Percentiles rank a stretch among this genome's conserved stretches.
phyloP scores from a whole-genome alignment of 2,797 vertebrate species.

The Okamejei kenojei region DNA sequence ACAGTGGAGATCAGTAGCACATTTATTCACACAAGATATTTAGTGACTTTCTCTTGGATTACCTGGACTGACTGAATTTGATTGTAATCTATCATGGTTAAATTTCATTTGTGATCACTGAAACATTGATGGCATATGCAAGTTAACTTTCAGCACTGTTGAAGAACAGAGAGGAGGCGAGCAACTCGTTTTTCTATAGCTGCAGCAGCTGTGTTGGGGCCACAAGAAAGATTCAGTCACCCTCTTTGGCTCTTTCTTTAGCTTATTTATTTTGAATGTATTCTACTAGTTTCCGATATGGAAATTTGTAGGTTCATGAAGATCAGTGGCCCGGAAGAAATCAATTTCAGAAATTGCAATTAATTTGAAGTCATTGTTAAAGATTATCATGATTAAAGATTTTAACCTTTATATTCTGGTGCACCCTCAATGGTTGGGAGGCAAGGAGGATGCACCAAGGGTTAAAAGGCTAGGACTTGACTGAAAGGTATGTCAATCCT shows the following conservation, averaged over 20 bases:
- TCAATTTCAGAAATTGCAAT: too few relatives aligned
- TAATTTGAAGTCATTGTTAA: too few relatives aligned
- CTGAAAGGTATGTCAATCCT: too few relatives aligned
- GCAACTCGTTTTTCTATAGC: background rate
- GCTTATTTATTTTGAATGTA: background rate
- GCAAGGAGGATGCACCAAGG: too few relatives aligned
- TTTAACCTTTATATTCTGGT: too few relatives aligned
- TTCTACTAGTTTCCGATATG: background rate
- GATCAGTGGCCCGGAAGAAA: too few relatives aligned
- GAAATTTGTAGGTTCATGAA: background rate
- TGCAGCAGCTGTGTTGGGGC: background rate
- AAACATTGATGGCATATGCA: background rate
- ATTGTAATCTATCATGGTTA: background rate
- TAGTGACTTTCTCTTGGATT: background rate
- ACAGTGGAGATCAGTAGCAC: background rate
- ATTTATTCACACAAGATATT: background rate
- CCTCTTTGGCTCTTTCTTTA: background rate
- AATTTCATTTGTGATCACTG: background rate
- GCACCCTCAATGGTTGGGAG: too few relatives aligned
- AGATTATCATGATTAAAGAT: too few relatives aligned
- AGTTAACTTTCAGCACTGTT: background rate
- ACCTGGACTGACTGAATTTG: background rate
- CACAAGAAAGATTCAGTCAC: background rate
- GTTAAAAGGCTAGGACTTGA: too few relatives aligned
- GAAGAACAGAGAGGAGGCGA: background rate